These are phyloP conservation scores for Zoanthus sociatus DNA, from an alignment of 92 coral and sea anemone genomes.

Conservation along the genomic window DNA sequence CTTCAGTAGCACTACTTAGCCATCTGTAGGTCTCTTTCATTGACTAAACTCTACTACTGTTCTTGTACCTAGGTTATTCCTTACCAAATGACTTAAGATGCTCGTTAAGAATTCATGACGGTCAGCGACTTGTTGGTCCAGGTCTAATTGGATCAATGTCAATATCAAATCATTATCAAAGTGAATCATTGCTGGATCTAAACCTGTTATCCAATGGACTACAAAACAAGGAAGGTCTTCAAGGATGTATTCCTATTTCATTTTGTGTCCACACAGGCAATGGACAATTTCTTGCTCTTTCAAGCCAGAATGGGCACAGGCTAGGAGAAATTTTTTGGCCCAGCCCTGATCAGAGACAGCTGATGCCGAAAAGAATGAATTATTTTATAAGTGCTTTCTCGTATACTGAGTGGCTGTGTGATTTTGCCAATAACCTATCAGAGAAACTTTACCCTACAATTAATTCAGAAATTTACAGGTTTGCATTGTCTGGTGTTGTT, in stretches of 20 bases:
- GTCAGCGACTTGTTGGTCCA: slow-evolving; percentile 90
- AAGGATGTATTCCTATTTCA: slow-evolving; percentile 85
- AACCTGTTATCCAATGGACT: slow-evolving; percentile 76
- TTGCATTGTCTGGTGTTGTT: slow-evolving; percentile 69
- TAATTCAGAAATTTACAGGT: slow-evolving; percentile 86
- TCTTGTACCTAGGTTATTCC: slow-evolving; percentile 60
- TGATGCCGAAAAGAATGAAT: slow-evolving; percentile 74
- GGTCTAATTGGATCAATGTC: slow-evolving; percentile 93
- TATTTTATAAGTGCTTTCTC: slow-evolving; percentile 80
- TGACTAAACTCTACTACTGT: neutral
- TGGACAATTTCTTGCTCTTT: slow-evolving; percentile 95
- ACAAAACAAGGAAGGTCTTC: slow-evolving; percentile 79
- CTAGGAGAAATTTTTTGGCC: slow-evolving; percentile 96
- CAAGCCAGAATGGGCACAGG: slow-evolving; percentile 87
- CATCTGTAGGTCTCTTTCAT: too few species aligned
- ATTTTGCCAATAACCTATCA: slow-evolving; percentile 79
- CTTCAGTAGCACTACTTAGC: too few species aligned
- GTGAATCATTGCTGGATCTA: slow-evolving; percentile 90
- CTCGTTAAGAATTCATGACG: slow-evolving; percentile 92
- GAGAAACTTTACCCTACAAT: slow-evolving; percentile 81
- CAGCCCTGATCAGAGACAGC: slow-evolving; percentile 79
- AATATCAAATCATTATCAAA: slow-evolving; percentile 89
- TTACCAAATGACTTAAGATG: slow-evolving; percentile 92
- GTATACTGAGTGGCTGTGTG: slow-evolving; percentile 84
- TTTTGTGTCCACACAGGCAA: slow-evolving; percentile 89